These are phyloP conservation scores for Linyphia triangularis DNA, from an alignment of 2,888 invertebrate species.

Conservation along the genomic window DNA sequence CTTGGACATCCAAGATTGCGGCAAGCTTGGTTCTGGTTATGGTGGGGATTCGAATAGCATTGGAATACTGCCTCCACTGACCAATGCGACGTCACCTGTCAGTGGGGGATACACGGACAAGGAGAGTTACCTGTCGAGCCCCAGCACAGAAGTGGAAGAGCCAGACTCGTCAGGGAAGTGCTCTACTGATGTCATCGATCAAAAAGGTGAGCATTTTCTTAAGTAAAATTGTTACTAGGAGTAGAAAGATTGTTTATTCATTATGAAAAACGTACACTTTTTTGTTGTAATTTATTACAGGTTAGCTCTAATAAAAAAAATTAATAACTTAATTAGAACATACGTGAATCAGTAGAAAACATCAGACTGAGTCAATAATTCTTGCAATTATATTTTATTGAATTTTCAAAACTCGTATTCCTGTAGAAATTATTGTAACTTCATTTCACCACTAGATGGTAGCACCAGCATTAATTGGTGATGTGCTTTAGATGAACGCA, in stretches of 20 bases:
- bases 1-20: not conserved
- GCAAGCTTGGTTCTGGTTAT: not conserved
- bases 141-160: constrained; percentile 66
- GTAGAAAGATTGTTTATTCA: no score
- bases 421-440: no score
- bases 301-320: no score
- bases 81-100: constrained; percentile 28
- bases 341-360: no score
- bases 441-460: constrained; percentile 28
- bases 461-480: constrained; percentile 18
- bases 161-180: constrained; percentile 70
- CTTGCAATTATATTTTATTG: no score
- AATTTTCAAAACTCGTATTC: no score
- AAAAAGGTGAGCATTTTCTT: constrained; percentile 56
- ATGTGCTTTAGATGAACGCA: not conserved
- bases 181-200: constrained; percentile 65
- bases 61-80: not conserved
- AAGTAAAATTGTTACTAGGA: not conserved
- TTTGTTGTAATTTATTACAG: no score
- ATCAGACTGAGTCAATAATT: no score
- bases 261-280: no score
- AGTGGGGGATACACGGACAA: constrained; percentile 57
- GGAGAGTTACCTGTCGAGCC: constrained; percentile 70
- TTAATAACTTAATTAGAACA: no score
- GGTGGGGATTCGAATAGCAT: constrained; percentile 25